Evolutionary conservation across 2,113 vertebrate genomes (phyloP).

Genomic region (Ptychochromis oligacanthus): DNA sequence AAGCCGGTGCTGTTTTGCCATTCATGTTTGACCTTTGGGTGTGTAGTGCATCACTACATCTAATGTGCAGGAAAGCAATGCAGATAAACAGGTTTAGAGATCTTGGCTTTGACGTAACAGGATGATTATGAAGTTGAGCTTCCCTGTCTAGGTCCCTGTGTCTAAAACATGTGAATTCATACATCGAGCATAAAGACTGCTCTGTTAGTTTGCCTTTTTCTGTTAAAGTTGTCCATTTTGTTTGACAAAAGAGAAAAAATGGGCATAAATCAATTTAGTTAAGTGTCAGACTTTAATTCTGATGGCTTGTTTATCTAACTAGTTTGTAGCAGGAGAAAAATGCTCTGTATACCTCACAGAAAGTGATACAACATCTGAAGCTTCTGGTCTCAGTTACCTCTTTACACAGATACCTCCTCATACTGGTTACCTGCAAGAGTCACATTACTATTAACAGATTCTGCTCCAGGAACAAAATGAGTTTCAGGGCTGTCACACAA

Average conservation of each 20-base stretch:
- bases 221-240: neutral
- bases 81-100: slow-evolving; percentile 70
- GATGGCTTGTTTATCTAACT: neutral
- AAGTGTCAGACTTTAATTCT: neutral
- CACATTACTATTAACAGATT: slow-evolving; percentile 43
- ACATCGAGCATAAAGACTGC: neutral
- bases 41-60: neutral
- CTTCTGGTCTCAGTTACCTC: slow-evolving; percentile 53
- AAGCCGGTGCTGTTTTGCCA: neutral
- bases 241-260: neutral
- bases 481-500: neutral
- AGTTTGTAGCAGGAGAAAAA: neutral
- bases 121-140: neutral
- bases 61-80: slow-evolving; percentile 65
- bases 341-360: neutral
- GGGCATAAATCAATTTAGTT: neutral
- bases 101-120: slow-evolving; percentile 9
- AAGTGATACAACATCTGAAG: neutral
- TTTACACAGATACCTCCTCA: slow-evolving; percentile 23
- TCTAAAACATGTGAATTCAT: neutral
- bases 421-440: slow-evolving; percentile 37
- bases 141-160: neutral
- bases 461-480: neutral
- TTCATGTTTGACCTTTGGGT: slow-evolving; percentile 34
- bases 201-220: neutral